Conservation (phyloP, 2,113 vertebrate genomes). For the Bufo gargarizans region DNA sequence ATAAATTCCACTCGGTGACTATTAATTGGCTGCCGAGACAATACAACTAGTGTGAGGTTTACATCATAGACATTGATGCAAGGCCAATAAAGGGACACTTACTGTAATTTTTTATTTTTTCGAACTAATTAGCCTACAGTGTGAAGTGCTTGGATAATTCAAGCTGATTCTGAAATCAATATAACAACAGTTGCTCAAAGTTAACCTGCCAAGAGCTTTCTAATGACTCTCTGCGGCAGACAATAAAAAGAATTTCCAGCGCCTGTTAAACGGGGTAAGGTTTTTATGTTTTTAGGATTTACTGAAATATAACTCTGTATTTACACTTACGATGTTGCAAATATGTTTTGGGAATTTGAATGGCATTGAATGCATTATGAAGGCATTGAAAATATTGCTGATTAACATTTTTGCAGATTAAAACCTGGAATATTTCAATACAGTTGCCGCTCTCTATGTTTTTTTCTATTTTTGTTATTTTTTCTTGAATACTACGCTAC, state of each 20-base stretch:
- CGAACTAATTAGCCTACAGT: conserved; percentile 38
- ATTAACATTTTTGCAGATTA: not conserved
- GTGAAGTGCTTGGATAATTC: conserved; percentile 33
- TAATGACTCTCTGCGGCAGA: conserved; percentile 49
- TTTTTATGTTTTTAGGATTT: conserved; percentile 4
- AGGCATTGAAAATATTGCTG: not conserved
- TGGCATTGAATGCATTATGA: not conserved
- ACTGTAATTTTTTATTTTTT: conserved; percentile 33
- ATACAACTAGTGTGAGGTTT: conserved; percentile 15
- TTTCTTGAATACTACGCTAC: not conserved
- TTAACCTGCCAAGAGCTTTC: conserved; percentile 43
- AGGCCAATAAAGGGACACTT: conserved; percentile 1
- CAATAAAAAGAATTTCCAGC: conserved; percentile 19
- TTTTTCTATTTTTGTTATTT: not conserved
- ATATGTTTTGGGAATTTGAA: not conserved
- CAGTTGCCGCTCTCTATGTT: not conserved
- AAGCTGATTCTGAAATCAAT: conserved; percentile 51
- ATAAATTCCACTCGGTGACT: not conserved
- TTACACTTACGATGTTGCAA: not conserved
- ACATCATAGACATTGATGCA: not conserved
- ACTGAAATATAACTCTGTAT: not conserved
- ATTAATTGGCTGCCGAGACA: not conserved
- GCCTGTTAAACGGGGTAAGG: not conserved
- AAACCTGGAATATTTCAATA: not conserved
- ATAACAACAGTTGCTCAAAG: conserved; percentile 45